Percentiles rank a stretch among this genome's conserved stretches.
These are phyloP conservation scores for Drosophila mauritiana DNA, from an alignment of 1,140 invertebrate species.

Conservation along the genomic window DNA sequence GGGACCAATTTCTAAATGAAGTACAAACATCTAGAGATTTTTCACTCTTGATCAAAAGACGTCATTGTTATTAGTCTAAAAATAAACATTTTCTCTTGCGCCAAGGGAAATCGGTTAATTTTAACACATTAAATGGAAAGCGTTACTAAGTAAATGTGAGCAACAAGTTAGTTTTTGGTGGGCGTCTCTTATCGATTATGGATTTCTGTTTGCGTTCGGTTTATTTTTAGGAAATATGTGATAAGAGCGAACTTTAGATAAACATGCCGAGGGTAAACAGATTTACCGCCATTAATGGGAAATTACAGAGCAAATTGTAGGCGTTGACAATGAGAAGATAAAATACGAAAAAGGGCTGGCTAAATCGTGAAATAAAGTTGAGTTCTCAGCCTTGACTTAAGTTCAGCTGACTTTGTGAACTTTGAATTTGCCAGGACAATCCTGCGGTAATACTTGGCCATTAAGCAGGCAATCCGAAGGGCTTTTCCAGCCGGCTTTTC, in stretches of 20 bases:
- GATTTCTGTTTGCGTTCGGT: conserved; percentile 20
- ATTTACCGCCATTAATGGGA: conserved; percentile 37
- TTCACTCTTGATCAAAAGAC: not conserved
- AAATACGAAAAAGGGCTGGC: conserved; percentile 2
- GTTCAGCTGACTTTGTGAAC: conserved; percentile 34
- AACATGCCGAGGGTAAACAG: conserved; percentile 13
- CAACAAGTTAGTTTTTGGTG: conserved; percentile 21
- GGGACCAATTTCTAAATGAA: not conserved
- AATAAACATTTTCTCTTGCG: not conserved
- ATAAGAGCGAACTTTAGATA: conserved; percentile 32
- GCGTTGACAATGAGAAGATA: conserved; percentile 34
- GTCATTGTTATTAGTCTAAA: not conserved
- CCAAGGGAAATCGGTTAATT: not conserved
- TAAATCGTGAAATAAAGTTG: not conserved
- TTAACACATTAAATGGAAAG: conserved; percentile 1
- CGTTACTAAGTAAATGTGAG: not conserved
- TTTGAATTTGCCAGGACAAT: conserved; percentile 36
- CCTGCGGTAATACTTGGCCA: conserved; percentile 41
- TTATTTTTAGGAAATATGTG: conserved; percentile 24
- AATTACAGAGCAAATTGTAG: conserved; percentile 32
- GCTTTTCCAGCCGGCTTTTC: conserved; percentile 39
- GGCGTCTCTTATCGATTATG: conserved; percentile 34
- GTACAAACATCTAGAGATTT: not conserved
- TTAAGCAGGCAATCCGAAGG: conserved; percentile 44
- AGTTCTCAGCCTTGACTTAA: conserved; percentile 9